These are phyloP conservation scores for Tyria jacobaeae DNA, from an alignment of 2,888 invertebrate species.

Conservation along the genomic window DNA sequence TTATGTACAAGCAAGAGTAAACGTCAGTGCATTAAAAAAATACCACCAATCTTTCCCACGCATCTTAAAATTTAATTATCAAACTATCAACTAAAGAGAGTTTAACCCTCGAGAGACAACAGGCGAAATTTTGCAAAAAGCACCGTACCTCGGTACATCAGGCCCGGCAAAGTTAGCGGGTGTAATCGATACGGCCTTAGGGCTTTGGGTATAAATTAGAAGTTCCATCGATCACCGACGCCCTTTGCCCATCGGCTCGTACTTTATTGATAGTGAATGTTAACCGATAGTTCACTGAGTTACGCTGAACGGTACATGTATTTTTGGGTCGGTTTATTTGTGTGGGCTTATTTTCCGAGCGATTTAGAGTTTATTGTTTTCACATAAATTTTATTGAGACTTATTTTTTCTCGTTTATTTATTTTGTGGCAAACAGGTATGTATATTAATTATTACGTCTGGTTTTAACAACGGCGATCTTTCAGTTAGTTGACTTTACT, in stretches of 20 bases:
- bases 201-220: slow-evolving; percentile 85
- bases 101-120: slow-evolving; percentile 68
- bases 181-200: slow-evolving; percentile 86
- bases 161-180: slow-evolving; percentile 70
- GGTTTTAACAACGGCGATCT: too few relatives aligned
- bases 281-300: slow-evolving; percentile 76
- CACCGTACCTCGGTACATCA: slow-evolving; percentile 59
- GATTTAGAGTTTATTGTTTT: slow-evolving; percentile 31
- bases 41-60: slow-evolving; percentile 44
- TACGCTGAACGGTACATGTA: slow-evolving; percentile 59
- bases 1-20: neutral
- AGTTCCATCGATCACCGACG: slow-evolving; percentile 84
- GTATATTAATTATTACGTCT: too few relatives aligned
- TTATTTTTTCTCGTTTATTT: neutral
- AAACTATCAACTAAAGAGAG: slow-evolving; percentile 46
- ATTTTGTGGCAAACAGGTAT: neutral
- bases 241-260: slow-evolving; percentile 84
- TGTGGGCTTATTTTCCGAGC: slow-evolving; percentile 37
- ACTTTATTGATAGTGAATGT: slow-evolving; percentile 83
- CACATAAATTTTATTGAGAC: slow-evolving; percentile 17
- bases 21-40: neutral
- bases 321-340: slow-evolving; percentile 54
- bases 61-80: slow-evolving; percentile 49
- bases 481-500: too few relatives aligned
- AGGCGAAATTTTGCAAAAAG: slow-evolving; percentile 77